These are phyloP conservation scores for Mormyrops boulengeri DNA, from an alignment of 2,797 vertebrate species.

Conservation along the genomic window DNA sequence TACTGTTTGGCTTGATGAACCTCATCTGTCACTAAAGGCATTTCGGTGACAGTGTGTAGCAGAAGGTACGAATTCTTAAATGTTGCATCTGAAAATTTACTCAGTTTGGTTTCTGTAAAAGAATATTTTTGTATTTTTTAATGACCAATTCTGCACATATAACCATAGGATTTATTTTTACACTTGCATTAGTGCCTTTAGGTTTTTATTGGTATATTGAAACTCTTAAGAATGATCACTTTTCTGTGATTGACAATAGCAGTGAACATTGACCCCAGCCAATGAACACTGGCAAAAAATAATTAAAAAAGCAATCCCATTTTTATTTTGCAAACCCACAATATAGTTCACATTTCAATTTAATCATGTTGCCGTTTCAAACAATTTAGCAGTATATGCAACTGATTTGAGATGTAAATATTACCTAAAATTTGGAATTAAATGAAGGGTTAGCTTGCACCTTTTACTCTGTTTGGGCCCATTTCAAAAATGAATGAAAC, in stretches of 20 bases:
- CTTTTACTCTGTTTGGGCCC: not conserved
- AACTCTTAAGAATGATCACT: not conserved
- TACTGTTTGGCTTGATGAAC: not conserved
- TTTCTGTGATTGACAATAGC: not conserved
- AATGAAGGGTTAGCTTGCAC: not conserved
- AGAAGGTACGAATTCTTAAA: not conserved
- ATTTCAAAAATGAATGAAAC: not conserved
- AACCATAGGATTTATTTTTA: not conserved
- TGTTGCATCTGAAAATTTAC: not conserved
- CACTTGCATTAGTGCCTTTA: not conserved
- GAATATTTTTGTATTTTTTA: not conserved
- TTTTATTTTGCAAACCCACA: constrained; percentile 1
- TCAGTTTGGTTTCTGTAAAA: not conserved
- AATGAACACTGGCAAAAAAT: not conserved
- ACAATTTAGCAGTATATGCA: not conserved
- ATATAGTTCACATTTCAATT: not conserved
- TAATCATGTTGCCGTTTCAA: not conserved
- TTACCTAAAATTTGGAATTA: not conserved
- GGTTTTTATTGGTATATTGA: not conserved
- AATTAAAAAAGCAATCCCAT: not conserved
- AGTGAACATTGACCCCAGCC: not conserved
- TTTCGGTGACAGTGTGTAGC: not conserved
- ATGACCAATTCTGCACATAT: not conserved
- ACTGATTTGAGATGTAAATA: constrained; percentile 1
- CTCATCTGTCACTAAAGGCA: not conserved